phyloP scores from a whole-genome alignment of 2,113 vertebrate species.

The Falcunculus frontatus region DNA sequence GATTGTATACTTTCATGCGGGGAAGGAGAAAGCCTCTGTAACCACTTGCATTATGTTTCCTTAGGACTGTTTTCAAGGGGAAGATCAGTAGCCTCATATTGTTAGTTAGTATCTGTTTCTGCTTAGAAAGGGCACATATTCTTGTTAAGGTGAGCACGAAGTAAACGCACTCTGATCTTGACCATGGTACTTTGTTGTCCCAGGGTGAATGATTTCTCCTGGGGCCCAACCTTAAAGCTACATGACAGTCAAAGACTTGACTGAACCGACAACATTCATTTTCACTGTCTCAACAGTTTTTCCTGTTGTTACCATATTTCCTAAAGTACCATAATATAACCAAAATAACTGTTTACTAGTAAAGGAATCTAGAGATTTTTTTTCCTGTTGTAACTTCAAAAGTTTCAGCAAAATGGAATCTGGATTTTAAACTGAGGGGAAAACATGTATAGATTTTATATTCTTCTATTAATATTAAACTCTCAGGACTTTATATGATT shows the following conservation, averaged over 20 bases:
- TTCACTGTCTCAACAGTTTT: neutral
- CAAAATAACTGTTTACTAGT: neutral
- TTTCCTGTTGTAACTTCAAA: neutral
- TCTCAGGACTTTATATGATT: slow-evolving; percentile 39
- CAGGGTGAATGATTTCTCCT: neutral
- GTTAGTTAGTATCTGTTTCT: neutral
- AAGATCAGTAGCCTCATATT: neutral
- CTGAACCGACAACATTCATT: neutral
- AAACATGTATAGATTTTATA: slow-evolving; percentile 9
- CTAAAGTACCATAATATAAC: neutral
- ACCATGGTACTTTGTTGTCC: neutral
- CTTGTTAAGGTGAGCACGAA: neutral
- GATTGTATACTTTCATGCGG: neutral
- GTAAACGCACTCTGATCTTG: neutral
- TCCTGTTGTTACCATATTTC: neutral
- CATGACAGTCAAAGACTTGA: neutral
- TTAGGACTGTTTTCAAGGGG: neutral
- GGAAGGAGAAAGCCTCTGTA: neutral
- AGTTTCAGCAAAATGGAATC: neutral
- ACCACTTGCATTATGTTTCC: neutral
- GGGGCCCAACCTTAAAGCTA: neutral
- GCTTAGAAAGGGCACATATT: neutral
- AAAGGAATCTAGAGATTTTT: neutral
- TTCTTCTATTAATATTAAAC: slow-evolving; percentile 58
- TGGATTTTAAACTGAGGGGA: neutral